Conservation (phyloP, 2,888 invertebrate species). For the Gasteruption jaculator region DNA sequence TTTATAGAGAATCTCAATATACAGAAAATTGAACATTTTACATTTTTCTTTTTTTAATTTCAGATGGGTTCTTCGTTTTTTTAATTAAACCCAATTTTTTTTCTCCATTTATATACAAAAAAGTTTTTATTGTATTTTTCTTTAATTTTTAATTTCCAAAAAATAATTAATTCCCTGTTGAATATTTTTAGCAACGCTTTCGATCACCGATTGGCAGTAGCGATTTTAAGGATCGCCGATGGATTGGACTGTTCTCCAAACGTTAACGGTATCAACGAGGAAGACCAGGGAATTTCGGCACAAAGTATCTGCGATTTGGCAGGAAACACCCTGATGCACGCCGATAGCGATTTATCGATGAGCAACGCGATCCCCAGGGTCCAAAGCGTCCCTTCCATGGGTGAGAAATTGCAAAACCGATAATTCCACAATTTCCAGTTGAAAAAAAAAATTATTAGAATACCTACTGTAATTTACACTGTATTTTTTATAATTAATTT, state of each 20-base stretch:
- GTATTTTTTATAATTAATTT: not conserved
- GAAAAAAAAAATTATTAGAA: not conserved
- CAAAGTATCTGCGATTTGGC: constrained; percentile 47
- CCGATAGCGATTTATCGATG: constrained; percentile 49
- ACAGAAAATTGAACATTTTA: not conserved
- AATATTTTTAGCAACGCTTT: constrained; percentile 72
- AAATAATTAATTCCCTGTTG: constrained; percentile 11
- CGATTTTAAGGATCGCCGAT: constrained; percentile 78
- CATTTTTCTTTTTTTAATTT: not conserved
- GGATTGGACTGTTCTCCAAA: constrained; percentile 75
- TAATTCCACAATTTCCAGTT: not conserved
- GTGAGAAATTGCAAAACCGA: constrained; percentile 16
- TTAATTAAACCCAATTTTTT: constrained; percentile 5
- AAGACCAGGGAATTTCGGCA: constrained; percentile 39
- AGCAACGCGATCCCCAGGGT: constrained; percentile 44
- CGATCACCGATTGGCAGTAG: constrained; percentile 86
- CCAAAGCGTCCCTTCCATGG: constrained; percentile 45
- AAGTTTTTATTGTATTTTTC: not conserved
- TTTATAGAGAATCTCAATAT: no score
- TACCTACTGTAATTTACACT: not conserved
- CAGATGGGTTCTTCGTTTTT: not conserved
- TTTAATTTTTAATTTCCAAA: constrained; percentile 2
- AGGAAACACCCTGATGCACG: constrained; percentile 47
- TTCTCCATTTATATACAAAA: not conserved
- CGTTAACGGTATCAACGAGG: constrained; percentile 33